These are phyloP conservation scores for Plutomurus gul DNA, from an alignment of 1,140 invertebrate species.

Conservation along the genomic window DNA sequence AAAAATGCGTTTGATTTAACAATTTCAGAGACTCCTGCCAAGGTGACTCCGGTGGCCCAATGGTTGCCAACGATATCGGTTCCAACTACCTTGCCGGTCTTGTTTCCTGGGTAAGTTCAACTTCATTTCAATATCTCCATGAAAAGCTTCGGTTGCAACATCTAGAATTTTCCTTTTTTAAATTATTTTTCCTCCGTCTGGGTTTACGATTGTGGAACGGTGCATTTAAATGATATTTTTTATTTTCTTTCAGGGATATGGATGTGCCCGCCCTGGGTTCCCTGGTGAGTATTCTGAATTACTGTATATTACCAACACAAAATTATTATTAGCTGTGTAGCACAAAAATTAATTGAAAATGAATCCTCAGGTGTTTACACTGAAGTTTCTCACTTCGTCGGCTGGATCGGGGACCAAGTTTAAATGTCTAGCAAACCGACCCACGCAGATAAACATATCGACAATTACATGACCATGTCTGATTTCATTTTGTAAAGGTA, in stretches of 20 bases:
- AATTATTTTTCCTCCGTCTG: neutral
- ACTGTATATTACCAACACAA: too few relatives aligned
- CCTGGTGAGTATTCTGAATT: neutral
- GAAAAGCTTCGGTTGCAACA: neutral
- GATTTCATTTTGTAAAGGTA: too few relatives aligned
- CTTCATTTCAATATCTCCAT: neutral
- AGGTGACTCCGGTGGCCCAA: constrained; percentile 35
- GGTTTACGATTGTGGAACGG: too few relatives aligned
- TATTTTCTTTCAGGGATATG: neutral
- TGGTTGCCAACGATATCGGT: neutral
- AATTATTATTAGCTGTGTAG: too few relatives aligned
- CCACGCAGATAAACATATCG: neutral
- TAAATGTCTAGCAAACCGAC: neutral
- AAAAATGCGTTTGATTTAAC: too few relatives aligned
- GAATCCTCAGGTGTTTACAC: neutral
- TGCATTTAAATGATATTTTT: too few relatives aligned
- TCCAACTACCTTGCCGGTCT: neutral
- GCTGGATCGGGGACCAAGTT: too few relatives aligned
- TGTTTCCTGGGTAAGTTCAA: constrained; percentile 4
- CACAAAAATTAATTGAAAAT: too few relatives aligned
- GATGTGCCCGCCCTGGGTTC: neutral
- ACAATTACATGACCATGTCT: too few relatives aligned
- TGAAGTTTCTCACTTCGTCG: neutral
- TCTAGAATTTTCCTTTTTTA: neutral
- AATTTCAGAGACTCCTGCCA: neutral